Base-by-base conservation (phyloP, 2,888 invertebrate genomes). In the Eugnorisma glareosa region DNA sequence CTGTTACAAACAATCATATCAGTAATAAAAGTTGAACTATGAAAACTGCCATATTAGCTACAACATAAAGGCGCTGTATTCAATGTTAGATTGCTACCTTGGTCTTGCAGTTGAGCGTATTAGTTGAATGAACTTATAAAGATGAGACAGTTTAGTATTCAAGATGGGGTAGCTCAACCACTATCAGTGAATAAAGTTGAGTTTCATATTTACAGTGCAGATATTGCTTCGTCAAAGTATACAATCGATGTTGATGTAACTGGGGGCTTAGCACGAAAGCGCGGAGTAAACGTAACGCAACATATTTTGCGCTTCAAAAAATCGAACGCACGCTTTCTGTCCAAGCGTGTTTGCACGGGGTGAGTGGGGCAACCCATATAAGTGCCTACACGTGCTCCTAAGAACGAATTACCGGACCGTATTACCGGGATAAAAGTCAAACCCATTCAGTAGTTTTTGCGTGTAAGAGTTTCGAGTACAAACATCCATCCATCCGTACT, bases 111-210 rank as follows among this genome's bases (percentile, higher is more conserved):
- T 43, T 51, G 48, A 77, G 59, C 43, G 59, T 71, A 43, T 24
- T 54, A 59, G 67, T 63, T 51, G 63, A 80, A 81, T n/a, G 51
- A 73, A 57, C 71, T 68, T 45, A 54, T 11, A 7, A 13, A 68
- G 71, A 82, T 48, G 21, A 51, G 43, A 51, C 2, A 4, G 15
- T 57, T 85, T 82, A 67, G 51, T 81, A 74, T 82, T 81, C 82
- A 85, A 73, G 81, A 84, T 84, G 15, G n/a, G 1, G 24, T 15
- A 18, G 15, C 37, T 67, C 11, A 71, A 43, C 67, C 35, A 64
- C 81, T 67, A 79, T 64, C 57, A 5, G 18, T 24, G 18, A 57
- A 68, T 43, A 54, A 28, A 40, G 11, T 31, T 31, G 11, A 61
- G n/a, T 28, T 67, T 15, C 24, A 2, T 28, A 48, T 28, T 40